These are phyloP conservation scores for Lacanobia wlatinum DNA, from an alignment of 2,888 invertebrate genomes.

Conservation along the genomic window DNA sequence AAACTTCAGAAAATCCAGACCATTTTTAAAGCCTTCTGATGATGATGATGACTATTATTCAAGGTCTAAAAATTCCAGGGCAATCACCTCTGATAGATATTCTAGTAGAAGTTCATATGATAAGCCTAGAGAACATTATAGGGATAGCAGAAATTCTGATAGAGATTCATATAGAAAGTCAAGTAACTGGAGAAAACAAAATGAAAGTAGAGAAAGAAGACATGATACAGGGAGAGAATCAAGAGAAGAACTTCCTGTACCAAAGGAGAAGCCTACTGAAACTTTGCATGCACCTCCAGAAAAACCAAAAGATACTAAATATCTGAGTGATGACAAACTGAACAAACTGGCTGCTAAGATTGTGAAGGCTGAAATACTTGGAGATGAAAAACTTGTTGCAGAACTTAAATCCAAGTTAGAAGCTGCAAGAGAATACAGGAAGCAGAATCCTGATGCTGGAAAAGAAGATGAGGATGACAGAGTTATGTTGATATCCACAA, in stretches of 20 bases:
- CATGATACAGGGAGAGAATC: slow-evolving; percentile 23
- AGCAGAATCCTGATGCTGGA: slow-evolving; percentile 81
- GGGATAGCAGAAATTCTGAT: slow-evolving; percentile 39
- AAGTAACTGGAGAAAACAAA: slow-evolving; percentile 75
- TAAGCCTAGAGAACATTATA: slow-evolving; percentile 48
- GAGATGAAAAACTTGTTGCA: slow-evolving; percentile 92
- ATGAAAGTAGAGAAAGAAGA: slow-evolving; percentile 35
- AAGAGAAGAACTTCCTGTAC: slow-evolving; percentile 24
- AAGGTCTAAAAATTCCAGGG: slow-evolving; percentile 56
- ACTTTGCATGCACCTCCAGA: slow-evolving; percentile 13
- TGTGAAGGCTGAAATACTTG: slow-evolving; percentile 98
- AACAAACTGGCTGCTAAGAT: slow-evolving; percentile 97
- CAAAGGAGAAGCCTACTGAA: slow-evolving; percentile 17
- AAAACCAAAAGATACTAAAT: slow-evolving; percentile 69
- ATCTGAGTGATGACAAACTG: slow-evolving; percentile 95
- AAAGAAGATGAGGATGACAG: slow-evolving; percentile 85
- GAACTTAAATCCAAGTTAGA: slow-evolving; percentile 95
- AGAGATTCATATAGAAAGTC: slow-evolving; percentile 57
- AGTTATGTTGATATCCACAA: slow-evolving; percentile 93
- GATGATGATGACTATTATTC: slow-evolving; percentile 78
- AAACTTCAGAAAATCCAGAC: slow-evolving; percentile 79
- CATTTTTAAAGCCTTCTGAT: slow-evolving; percentile 83
- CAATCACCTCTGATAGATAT: slow-evolving; percentile 28
- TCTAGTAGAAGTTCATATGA: slow-evolving; percentile 43
- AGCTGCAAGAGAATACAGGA: slow-evolving; percentile 91